These are phyloP conservation scores for Drosophila tristis DNA, from an alignment of 1,140 invertebrate genomes.

Conservation along the genomic window DNA sequence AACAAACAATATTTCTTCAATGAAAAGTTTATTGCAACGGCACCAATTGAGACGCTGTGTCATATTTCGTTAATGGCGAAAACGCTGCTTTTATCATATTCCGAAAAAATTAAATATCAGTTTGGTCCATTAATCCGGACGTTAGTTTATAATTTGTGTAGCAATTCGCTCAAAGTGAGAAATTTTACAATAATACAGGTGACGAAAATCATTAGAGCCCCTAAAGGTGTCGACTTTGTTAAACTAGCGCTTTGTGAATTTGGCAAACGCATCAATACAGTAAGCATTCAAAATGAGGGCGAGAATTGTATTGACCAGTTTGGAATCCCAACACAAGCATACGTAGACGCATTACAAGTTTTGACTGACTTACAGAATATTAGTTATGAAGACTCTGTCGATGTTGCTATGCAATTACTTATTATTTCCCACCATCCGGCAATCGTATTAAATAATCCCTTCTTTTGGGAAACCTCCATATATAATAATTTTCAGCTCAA, in stretches of 20 bases:
- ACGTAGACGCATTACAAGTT: constrained; percentile 66
- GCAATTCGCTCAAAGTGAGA: constrained; percentile 79
- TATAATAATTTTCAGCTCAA: constrained; percentile 54
- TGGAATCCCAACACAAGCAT: constrained; percentile 74
- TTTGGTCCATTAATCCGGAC: constrained; percentile 86
- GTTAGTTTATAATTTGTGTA: constrained; percentile 87
- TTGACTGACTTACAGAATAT: constrained; percentile 83
- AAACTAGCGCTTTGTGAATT: constrained; percentile 87
- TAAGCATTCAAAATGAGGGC: constrained; percentile 85
- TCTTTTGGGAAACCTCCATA: constrained; percentile 75
- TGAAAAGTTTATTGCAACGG: constrained; percentile 91
- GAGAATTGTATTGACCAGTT: constrained; percentile 83
- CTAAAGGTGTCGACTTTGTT: constrained; percentile 51
- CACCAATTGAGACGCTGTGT: constrained; percentile 88
- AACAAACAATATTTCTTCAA: constrained; percentile 92
- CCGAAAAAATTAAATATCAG: constrained; percentile 86
- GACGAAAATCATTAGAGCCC: constrained; percentile 60
- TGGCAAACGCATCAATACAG: constrained; percentile 85
- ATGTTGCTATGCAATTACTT: constrained; percentile 87
- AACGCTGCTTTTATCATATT: constrained; percentile 87
- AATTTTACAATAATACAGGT: constrained; percentile 79
- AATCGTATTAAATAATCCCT: constrained; percentile 84
- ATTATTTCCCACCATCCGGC: constrained; percentile 89
- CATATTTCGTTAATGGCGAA: constrained; percentile 88
- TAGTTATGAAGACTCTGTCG: constrained; percentile 85